These are phyloP conservation scores for Palythoa grandiflora DNA, from an alignment of 92 coral and sea anemone species.

Conservation along the genomic window DNA sequence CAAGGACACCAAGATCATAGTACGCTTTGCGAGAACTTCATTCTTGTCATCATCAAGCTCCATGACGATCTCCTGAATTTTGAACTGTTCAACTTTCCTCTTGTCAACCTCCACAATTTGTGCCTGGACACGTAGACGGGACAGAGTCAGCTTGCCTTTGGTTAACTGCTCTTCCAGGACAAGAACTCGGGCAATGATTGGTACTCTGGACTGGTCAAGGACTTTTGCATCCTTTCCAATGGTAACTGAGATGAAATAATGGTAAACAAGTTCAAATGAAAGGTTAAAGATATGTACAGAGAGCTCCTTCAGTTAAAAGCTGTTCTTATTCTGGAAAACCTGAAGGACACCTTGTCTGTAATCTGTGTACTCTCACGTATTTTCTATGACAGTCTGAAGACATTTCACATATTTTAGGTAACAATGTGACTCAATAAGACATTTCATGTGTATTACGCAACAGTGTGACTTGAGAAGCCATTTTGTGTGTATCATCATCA, in stretches of 20 bases:
- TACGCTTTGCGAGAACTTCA: slow-evolving; percentile 75
- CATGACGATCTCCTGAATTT: slow-evolving; percentile 78
- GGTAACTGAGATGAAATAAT: slow-evolving; percentile 55
- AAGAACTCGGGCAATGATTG: slow-evolving; percentile 75
- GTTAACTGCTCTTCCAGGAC: slow-evolving; percentile 61
- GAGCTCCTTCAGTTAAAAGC: too few species aligned
- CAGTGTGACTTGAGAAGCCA: too few species aligned
- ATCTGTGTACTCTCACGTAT: too few species aligned
- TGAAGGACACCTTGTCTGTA: too few species aligned
- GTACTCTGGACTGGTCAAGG: slow-evolving; percentile 63
- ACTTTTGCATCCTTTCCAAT: slow-evolving; percentile 68
- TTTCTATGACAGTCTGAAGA: too few species aligned
- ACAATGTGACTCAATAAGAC: too few species aligned
- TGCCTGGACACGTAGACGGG: slow-evolving; percentile 69
- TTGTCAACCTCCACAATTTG: slow-evolving; percentile 71
- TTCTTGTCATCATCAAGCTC: slow-evolving; percentile 78
- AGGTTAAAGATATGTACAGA: too few species aligned
- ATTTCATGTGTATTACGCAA: too few species aligned
- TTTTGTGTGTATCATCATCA: too few species aligned
- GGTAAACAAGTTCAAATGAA: neutral
- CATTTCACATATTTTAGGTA: too few species aligned
- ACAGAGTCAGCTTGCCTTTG: slow-evolving; percentile 27
- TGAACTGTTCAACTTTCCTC: slow-evolving; percentile 76
- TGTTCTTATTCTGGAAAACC: too few species aligned
- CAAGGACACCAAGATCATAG: slow-evolving; percentile 56